A percentile compares a stretch with the other conserved stretches of the same genome.
Conservation (phyloP, 2,113 vertebrate species). For the Hoplias malabaricus region DNA sequence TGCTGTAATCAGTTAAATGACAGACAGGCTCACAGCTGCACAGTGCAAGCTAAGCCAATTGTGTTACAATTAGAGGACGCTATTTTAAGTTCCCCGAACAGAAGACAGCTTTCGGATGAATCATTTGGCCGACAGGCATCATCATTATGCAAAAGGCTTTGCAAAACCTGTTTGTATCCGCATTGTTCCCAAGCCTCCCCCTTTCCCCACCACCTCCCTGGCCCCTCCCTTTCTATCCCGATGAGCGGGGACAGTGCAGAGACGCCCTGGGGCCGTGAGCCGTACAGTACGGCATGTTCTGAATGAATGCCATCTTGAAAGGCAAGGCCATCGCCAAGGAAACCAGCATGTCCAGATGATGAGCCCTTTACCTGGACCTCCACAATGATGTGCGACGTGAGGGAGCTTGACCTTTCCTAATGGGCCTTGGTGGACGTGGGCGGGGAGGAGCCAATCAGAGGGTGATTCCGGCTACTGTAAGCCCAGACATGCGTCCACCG, state of each 20-base stretch:
- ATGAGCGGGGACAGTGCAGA: neutral
- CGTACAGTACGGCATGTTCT: constrained; percentile 9
- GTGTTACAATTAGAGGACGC: constrained; percentile 76
- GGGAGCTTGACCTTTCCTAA: constrained; percentile 32
- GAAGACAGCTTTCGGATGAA: constrained; percentile 73
- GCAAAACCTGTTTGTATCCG: constrained; percentile 72
- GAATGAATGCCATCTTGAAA: constrained; percentile 21
- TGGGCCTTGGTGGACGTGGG: constrained; percentile 15
- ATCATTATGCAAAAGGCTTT: constrained; percentile 74
- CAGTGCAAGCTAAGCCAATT: constrained; percentile 74
- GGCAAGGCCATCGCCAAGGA: neutral
- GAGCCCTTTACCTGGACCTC: constrained; percentile 13
- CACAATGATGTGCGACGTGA: constrained; percentile 16
- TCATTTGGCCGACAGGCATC: constrained; percentile 72
- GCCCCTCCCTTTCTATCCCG: neutral
- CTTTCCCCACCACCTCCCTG: no score
- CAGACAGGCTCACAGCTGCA: constrained; percentile 77
- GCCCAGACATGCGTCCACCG: neutral
- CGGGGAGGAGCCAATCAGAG: constrained; percentile 8
- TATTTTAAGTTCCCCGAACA: constrained; percentile 72
- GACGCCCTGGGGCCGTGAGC: constrained; percentile 1
- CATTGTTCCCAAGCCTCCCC: constrained; percentile 61
- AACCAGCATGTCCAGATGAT: constrained; percentile 15
- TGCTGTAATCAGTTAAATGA: constrained; percentile 74
- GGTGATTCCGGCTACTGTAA: neutral